Evolutionary conservation across 2,113 vertebrate genomes (phyloP), one percentile per base, ranked within the genome.

Genomic region (Prionailurus viverrinus): DNA sequence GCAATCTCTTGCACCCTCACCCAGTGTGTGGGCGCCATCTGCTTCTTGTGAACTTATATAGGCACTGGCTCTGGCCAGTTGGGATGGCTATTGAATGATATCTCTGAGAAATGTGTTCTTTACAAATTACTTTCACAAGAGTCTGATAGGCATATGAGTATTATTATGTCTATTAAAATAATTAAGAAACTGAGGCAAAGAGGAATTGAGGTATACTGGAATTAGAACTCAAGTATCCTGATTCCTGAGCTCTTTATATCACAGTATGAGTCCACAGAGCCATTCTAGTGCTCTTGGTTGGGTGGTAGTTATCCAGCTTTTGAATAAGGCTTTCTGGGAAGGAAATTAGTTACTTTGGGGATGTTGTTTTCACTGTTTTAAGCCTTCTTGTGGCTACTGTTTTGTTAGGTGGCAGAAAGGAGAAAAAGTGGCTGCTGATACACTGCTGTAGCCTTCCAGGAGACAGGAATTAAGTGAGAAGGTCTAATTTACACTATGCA

Each of bases 101-200:
- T 80, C 69, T 92, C 41, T 84, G 58, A 80, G 80, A 98, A 92
- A 96, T 97, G 41, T 95, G 25, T 81, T 97, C 73, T 97, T 97
- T 97, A 94, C 68, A 95, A 78, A 94, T 95, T 92, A 87, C 71
- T 94, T 97, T 90, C 55, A 63, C 53, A 55, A 92, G 83, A 95
- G 45, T 96, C 87, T 90, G 61, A 39, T 89, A 93, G 66, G 58
- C 66, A 81, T 61, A 19, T 93, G 78, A 96, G 45, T 92, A 74
- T 85, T 86, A 93, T 4, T 91, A 68, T 92, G 12, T 93, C 31
- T 51, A 9, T 97, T 93, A 96, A 25, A 41, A 92, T 95, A 95
- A 94, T 93, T 98, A 98, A 97, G 95, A 98, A 98, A 98, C 91
- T 94, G 94, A 95, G 83, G 94, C 95, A 96, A 92, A 96, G 39